Conservation (phyloP, 2,113 vertebrate species). For the Petrocephalus microphthalmus region DNA sequence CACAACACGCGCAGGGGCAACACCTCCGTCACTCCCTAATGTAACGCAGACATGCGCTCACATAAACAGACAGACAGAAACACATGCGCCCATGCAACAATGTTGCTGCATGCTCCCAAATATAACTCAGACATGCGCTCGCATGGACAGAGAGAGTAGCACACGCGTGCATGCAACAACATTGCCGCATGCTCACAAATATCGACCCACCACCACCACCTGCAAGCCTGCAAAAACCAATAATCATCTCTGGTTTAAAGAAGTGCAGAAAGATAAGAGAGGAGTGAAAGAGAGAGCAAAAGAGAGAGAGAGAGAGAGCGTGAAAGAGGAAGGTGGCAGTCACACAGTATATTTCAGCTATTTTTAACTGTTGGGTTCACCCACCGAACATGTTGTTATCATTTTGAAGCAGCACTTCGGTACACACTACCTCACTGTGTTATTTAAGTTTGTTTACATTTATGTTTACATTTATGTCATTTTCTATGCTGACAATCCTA, state of each 20-base stretch:
- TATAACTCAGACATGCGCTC: no score
- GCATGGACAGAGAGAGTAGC: no score
- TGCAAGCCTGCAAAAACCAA: not conserved
- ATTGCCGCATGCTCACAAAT: not conserved
- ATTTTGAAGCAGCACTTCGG: no score
- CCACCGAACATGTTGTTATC: not conserved
- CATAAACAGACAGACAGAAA: constrained; percentile 2
- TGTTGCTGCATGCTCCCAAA: no score
- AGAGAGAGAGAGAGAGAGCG: not conserved
- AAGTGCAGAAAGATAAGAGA: not conserved
- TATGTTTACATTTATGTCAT: not conserved
- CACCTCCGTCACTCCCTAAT: not conserved
- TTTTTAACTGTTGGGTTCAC: not conserved
- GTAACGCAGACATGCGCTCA: constrained; percentile 18
- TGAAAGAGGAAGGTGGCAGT: not conserved
- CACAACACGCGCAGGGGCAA: not conserved
- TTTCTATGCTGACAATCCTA: no score
- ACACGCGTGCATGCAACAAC: no score
- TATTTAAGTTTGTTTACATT: not conserved
- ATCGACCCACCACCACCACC: not conserved
- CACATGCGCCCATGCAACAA: not conserved
- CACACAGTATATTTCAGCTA: not conserved
- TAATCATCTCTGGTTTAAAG: not conserved
- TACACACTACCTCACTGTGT: no score
- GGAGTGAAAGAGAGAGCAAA: not conserved